phyloP scores from a whole-genome alignment of 2,888 invertebrate species.

The Pterostichus niger region DNA sequence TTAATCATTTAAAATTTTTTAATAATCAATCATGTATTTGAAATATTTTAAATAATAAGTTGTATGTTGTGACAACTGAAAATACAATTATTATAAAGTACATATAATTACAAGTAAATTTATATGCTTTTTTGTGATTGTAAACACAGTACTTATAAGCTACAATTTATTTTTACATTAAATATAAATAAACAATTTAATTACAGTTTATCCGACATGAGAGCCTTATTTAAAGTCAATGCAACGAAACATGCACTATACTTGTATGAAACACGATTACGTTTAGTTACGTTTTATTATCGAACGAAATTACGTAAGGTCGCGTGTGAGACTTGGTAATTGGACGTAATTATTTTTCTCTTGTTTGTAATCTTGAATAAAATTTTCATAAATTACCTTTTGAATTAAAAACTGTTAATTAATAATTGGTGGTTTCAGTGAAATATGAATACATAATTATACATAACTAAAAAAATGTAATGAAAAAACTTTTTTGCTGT shows the following conservation, averaged over 20 bases:
- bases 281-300: too few species aligned
- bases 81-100: too few species aligned
- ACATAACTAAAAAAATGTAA: too few species aligned
- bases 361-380: slow-evolving; percentile 43
- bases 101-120: too few species aligned
- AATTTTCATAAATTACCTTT: slow-evolving; percentile 15
- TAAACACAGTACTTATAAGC: not conserved
- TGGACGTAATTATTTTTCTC: slow-evolving; percentile 21
- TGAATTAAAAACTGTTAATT: slow-evolving; percentile 1
- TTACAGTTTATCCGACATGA: too few species aligned
- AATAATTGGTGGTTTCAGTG: too few species aligned
- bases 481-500: too few species aligned
- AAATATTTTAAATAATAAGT: too few species aligned
- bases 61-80: too few species aligned
- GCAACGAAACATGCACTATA: slow-evolving; percentile 42
- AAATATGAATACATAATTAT: not conserved
- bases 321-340: slow-evolving; percentile 24
- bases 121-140: too few species aligned
- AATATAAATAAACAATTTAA: not conserved
- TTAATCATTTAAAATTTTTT: too few species aligned
- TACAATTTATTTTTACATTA: not conserved
- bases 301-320: not conserved
- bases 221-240: slow-evolving; percentile 15
- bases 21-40: too few species aligned
- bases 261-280: not conserved